Evolutionary conservation across 2,797 vertebrate species (phyloP), one percentile per base, ranked within the genome.

Genomic region (Sardinella longiceps): DNA sequence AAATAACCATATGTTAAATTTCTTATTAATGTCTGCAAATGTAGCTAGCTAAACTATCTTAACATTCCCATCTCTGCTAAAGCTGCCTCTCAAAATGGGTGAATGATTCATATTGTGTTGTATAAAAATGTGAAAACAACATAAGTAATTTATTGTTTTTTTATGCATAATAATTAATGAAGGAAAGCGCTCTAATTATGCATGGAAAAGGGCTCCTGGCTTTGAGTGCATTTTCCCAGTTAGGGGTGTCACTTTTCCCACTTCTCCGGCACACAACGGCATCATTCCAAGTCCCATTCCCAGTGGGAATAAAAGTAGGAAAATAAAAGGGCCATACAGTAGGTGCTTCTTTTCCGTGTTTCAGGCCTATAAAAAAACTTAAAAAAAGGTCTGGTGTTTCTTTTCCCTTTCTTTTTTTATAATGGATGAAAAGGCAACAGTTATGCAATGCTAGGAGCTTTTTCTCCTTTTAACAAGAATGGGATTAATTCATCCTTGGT

Each of bases 401-500:
- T 37, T 20, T 15, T 20, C 5, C 18, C 9, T 15, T 30, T 70
- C 11, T 33, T 37, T 74, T 74, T 74, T 70, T 70, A 74, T 33
- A 15, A 74, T 33, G 37, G 5, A 33, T 43, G 37, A 43, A 77
- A 77, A 43, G 6, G 37, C 20, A 23, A 20, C 70, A 77, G 37
- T 77, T 77, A 77, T 23, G 37, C 43, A 77, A 77, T 18, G 11
- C 70, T 43, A 20, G 20, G 14, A 18, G 18, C 15, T 43, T 43
- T 77, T 77, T 39, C 11, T 77, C 15, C 70, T 77, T 77, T 77
- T 14, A 77, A 77, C 70, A 77, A 77, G 33, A 77, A 39, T 43
- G 70, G 37, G 70, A 39, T 39, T 77, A 39, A 77, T 77, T 77
- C 18, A 77, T 77, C 70, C 70, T 39, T 43, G 37, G 70, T 20